phyloP scores from a whole-genome alignment of 2,797 vertebrate genomes.

The Acanthiza pusilla region DNA sequence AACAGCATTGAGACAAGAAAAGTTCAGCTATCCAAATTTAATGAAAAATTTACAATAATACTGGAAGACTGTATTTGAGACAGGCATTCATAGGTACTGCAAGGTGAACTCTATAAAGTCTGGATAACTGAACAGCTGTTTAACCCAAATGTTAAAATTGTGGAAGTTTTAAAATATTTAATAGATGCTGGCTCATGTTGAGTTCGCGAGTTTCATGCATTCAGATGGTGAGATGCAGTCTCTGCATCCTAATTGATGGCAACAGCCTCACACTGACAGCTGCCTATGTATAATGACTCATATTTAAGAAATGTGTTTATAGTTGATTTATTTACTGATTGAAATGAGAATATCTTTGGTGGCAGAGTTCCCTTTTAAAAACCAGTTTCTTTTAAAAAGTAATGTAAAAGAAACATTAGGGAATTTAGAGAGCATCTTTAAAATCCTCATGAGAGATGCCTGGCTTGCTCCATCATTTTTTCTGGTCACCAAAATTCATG shows the following conservation, averaged over 20 bases:
- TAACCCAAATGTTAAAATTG: not conserved
- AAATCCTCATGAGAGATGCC: not conserved
- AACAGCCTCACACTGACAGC: conserved; percentile 25
- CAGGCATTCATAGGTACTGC: not conserved
- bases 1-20: accelerated
- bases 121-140: not conserved
- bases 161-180: conserved; percentile 38
- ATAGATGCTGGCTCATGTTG: not conserved
- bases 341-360: not conserved
- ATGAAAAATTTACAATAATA: not conserved
- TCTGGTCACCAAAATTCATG: not conserved
- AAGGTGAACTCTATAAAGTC: not conserved
- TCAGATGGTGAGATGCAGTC: conserved; percentile 18
- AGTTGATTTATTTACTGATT: conserved; percentile 29
- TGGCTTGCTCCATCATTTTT: not conserved
- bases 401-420: not conserved
- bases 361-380: not conserved
- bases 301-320: conserved; percentile 30
- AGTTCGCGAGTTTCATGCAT: not conserved
- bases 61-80: not conserved
- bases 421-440: not conserved
- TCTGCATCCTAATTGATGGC: not conserved
- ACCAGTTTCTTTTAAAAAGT: not conserved
- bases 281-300: conserved; percentile 20
- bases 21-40: not conserved